phyloP scores from a whole-genome alignment of 2,113 vertebrate genomes.

The Poeciliopsis turrubarensis region DNA sequence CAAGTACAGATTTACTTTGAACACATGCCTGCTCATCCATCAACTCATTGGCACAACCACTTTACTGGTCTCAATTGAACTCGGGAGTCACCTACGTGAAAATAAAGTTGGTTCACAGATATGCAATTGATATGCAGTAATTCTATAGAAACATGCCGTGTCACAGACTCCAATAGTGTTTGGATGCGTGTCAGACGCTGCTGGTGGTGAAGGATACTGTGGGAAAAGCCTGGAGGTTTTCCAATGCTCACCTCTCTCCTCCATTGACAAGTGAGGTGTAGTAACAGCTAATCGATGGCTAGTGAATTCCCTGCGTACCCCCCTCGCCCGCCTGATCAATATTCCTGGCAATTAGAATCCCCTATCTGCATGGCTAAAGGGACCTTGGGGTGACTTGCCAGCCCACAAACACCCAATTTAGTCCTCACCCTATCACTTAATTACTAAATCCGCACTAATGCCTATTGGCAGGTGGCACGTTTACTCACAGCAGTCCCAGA shows the following conservation, averaged over 20 bases:
- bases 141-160: slow-evolving; percentile 56
- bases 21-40: neutral
- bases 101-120: slow-evolving; percentile 8
- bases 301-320: slow-evolving; percentile 76
- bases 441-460: slow-evolving; percentile 86
- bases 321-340: slow-evolving; percentile 81
- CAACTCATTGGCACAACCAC: neutral
- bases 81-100: slow-evolving; percentile 4
- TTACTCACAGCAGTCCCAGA: slow-evolving; percentile 62
- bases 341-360: slow-evolving; percentile 87
- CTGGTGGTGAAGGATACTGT: slow-evolving; percentile 52
- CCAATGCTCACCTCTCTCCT: slow-evolving; percentile 67
- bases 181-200: slow-evolving; percentile 42
- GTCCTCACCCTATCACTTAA: slow-evolving; percentile 86
- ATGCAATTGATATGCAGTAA: neutral
- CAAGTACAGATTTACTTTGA: neutral
- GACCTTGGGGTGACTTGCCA: slow-evolving; percentile 77
- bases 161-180: slow-evolving; percentile 40
- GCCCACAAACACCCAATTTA: slow-evolving; percentile 87
- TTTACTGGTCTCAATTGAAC: slow-evolving; percentile 7
- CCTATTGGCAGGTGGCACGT: slow-evolving; percentile 82
- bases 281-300: slow-evolving; percentile 86
- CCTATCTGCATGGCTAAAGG: slow-evolving; percentile 84
- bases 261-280: slow-evolving; percentile 77
- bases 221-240: slow-evolving; percentile 67